These are phyloP conservation scores for Haemorhous mexicanus DNA, from an alignment of 2,113 vertebrate species.

Conservation along the genomic window DNA sequence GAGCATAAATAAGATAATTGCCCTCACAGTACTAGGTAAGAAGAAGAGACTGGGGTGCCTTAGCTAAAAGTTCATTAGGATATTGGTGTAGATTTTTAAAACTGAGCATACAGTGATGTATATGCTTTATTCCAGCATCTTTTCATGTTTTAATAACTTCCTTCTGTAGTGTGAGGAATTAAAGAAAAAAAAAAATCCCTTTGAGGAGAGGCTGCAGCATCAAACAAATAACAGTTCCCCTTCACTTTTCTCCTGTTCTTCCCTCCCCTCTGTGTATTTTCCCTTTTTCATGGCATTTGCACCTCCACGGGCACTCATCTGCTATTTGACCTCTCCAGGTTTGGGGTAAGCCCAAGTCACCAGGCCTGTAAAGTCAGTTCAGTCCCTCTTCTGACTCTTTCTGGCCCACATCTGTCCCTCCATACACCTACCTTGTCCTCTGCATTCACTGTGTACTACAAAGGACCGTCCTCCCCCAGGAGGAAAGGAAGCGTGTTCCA, in stretches of 20 bases:
- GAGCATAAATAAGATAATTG: constrained; percentile 12
- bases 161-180: not conserved
- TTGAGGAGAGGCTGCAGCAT: not conserved
- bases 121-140: not conserved
- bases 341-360: not conserved
- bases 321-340: not conserved
- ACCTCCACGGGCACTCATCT: not conserved
- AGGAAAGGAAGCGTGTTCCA: not conserved
- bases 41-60: not conserved
- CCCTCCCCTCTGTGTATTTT: not conserved
- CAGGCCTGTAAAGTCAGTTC: not conserved
- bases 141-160: constrained; percentile 1
- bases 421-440: not conserved
- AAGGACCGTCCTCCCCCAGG: not conserved
- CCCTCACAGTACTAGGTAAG: not conserved
- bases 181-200: not conserved
- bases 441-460: not conserved
- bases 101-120: not conserved
- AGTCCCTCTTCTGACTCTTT: not conserved
- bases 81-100: not conserved
- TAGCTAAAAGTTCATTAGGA: not conserved
- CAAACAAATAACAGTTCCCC: not conserved
- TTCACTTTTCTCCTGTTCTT: not conserved
- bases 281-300: not conserved
- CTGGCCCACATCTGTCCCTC: not conserved